A percentile compares a stretch with the other conserved stretches of the same genome.
Conservation (phyloP, 2,797 vertebrate species). For the Lycodopsis pacificus region DNA sequence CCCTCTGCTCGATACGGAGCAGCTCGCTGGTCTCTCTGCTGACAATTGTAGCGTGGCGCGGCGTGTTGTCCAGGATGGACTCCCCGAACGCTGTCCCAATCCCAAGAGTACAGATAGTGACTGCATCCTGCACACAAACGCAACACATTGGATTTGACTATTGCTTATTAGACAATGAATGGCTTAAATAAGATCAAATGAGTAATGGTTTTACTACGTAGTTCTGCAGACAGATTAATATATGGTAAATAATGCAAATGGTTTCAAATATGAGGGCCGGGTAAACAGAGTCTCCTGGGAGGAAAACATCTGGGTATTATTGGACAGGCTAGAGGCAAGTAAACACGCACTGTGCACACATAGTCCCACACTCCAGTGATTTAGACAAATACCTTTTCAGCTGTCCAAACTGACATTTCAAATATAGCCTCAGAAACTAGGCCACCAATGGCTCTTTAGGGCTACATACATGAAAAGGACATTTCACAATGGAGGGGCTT, state of each 20-base stretch:
- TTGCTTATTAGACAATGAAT: not conserved
- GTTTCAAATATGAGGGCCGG: conserved; percentile 39
- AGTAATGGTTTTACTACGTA: not conserved
- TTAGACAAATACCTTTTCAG: conserved; percentile 47
- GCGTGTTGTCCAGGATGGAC: conserved; percentile 98
- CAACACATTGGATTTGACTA: not conserved
- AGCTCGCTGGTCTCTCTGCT: conserved; percentile 95
- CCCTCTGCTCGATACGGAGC: conserved; percentile 96
- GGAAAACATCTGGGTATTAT: conserved; percentile 44
- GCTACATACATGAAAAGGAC: conserved; percentile 64
- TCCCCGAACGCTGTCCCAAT: conserved; percentile 98
- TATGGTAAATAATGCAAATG: conserved; percentile 57
- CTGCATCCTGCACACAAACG: conserved; percentile 89
- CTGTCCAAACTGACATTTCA: conserved; percentile 72
- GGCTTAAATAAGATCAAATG: not conserved
- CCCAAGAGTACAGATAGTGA: conserved; percentile 96
- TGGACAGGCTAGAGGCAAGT: conserved; percentile 13
- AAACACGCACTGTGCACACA: conserved; percentile 6
- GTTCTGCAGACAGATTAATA: conserved; percentile 36
- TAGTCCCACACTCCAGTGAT: conserved; percentile 3
- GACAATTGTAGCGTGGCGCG: conserved; percentile 97
- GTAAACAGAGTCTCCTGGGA: conserved; percentile 31
- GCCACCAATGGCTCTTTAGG: conserved; percentile 66
- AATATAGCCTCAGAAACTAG: conserved; percentile 75
- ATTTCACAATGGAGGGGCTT: conserved; percentile 55